phyloP scores from a whole-genome alignment of 2,797 vertebrate species.

The Pachyuromys duprasi region DNA sequence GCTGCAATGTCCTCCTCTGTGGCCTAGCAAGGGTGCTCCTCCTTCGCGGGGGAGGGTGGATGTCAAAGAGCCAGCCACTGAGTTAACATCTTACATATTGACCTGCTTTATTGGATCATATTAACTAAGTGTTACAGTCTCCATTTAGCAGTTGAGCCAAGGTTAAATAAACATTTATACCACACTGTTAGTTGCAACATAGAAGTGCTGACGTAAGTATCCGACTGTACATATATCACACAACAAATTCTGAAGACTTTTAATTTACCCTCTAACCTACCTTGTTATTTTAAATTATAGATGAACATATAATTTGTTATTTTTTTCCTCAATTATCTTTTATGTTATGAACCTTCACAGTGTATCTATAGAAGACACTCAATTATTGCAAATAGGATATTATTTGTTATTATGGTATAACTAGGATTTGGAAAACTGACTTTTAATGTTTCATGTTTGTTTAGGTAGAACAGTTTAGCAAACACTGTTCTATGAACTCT shows the following conservation, averaged over 20 bases:
- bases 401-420: background rate
- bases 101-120: background rate
- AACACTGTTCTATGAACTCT: background rate
- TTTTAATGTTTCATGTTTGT: conserved; percentile 1
- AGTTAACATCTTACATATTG: background rate
- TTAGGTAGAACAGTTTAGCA: background rate
- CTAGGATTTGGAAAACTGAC: background rate
- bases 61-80: too few species aligned
- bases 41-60: too few species aligned
- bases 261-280: background rate
- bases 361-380: background rate
- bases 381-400: background rate
- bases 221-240: background rate
- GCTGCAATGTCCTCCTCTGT: too few species aligned
- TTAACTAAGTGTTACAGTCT: background rate
- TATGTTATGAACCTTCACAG: conserved; percentile 12
- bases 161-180: background rate
- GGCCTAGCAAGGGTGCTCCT: too few species aligned
- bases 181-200: background rate
- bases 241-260: background rate
- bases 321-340: conserved; percentile 50
- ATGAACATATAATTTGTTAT: background rate
- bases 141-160: background rate
- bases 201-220: background rate
- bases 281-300: conserved; percentile 24